Percentiles rank a stretch among this genome's conserved stretches.
Conservation (phyloP, 2,888 invertebrate genomes). For the Chaitophorus viminalis region DNA sequence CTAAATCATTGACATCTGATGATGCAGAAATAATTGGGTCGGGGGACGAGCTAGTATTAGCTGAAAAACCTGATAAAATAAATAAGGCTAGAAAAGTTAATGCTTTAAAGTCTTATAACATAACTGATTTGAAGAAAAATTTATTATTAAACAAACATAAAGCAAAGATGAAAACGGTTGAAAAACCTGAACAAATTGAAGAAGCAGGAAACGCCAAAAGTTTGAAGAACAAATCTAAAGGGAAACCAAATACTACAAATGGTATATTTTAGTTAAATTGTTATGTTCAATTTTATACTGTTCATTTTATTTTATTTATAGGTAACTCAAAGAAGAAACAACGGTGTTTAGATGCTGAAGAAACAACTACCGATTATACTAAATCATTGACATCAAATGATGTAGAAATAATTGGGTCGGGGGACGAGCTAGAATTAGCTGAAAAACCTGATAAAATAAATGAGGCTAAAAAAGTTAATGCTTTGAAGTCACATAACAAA, state of each 20-base stretch:
- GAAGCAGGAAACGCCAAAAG: too few species aligned
- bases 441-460: neutral
- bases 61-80: neutral
- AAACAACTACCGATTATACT: neutral
- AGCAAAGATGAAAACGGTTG: neutral
- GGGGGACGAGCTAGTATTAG: neutral
- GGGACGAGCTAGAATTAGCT: neutral
- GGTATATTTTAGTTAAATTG: slow-evolving; percentile 7
- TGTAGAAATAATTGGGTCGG: neutral
- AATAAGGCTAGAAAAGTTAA: slow-evolving; percentile 4
- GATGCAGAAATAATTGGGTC: neutral
- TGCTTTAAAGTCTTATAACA: neutral
- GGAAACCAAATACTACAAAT: neutral
- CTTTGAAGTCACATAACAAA: neutral
- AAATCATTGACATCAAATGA: neutral
- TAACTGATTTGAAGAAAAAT: neutral
- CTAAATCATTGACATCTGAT: neutral
- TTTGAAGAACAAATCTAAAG: neutral
- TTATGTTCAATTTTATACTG: too few species aligned
- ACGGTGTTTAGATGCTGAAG: neutral
- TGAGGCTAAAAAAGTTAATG: slow-evolving; percentile 8
- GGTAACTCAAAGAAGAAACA: slow-evolving; percentile 2
- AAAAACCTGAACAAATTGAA: too few species aligned
- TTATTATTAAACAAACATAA: neutral
- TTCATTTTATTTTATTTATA: too few species aligned